Evolutionary conservation across 2,888 invertebrate genomes (phyloP).

Genomic region (Syrista parreyssii): DNA sequence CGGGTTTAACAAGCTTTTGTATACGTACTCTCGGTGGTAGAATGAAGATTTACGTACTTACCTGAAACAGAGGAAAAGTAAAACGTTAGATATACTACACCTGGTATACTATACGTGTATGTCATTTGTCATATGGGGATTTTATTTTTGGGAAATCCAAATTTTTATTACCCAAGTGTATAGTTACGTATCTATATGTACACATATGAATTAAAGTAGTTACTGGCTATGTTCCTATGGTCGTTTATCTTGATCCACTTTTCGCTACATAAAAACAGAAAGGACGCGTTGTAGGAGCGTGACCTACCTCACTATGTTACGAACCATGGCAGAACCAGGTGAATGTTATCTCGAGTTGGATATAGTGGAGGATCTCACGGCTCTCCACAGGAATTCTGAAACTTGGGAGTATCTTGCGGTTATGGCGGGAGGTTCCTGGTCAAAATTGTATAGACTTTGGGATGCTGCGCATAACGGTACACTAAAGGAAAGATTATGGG

Average conservation of each 20-base stretch:
- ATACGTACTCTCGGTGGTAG: not conserved
- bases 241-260: not conserved
- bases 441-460: conserved; percentile 24
- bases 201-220: not conserved
- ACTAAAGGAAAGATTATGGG: not conserved
- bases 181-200: not conserved
- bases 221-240: not conserved
- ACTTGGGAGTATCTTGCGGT: conserved; percentile 40
- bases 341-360: conserved; percentile 24
- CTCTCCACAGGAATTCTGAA: conserved; percentile 39
- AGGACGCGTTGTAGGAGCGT: conserved; percentile 2
- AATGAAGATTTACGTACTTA: conserved; percentile 32
- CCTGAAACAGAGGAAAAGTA: conserved; percentile 36
- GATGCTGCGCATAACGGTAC: conserved; percentile 1
- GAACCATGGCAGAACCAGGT: not conserved
- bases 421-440: conserved; percentile 23
- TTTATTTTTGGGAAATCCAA: not conserved
- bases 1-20: not conserved
- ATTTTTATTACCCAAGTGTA: not conserved
- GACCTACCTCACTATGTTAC: conserved; percentile 9
- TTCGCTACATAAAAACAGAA: not conserved
- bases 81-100: not conserved
- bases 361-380: conserved; percentile 33
- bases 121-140: not conserved
- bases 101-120: not conserved